These are phyloP conservation scores for Cryptus viduatorius DNA, from an alignment of 2,888 invertebrate species.

Conservation along the genomic window DNA sequence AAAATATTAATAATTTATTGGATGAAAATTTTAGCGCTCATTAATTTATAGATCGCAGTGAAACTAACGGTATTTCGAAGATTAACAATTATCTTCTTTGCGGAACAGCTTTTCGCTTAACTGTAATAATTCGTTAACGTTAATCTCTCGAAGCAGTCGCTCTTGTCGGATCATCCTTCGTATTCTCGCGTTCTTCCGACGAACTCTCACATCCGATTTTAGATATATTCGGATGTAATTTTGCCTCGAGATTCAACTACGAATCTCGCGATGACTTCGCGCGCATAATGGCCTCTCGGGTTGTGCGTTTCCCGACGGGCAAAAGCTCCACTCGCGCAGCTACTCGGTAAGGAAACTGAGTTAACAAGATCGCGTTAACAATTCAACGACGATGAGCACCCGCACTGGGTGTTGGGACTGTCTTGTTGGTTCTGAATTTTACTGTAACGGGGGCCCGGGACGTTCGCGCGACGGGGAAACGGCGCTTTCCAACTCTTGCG, in stretches of 20 bases:
- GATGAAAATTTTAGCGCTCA: too few species aligned
- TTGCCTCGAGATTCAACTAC: not conserved
- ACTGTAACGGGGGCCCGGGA: slow-evolving; percentile 7
- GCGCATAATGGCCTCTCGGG: slow-evolving; percentile 59
- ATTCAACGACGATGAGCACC: slow-evolving; percentile 68
- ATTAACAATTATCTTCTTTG: too few species aligned
- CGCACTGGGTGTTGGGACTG: not conserved
- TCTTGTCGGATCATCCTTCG: not conserved
- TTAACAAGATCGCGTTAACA: slow-evolving; percentile 73
- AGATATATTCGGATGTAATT: not conserved
- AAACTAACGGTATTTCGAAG: too few species aligned
- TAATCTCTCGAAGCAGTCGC: too few species aligned
- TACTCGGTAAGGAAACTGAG: slow-evolving; percentile 64
- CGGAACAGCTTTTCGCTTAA: too few species aligned
- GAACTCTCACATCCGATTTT: not conserved
- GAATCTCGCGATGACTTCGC: slow-evolving; percentile 34
- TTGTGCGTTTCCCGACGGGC: slow-evolving; percentile 62
- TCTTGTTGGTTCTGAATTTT: slow-evolving; percentile 16
- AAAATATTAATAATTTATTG: too few species aligned
- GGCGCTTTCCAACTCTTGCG: slow-evolving; percentile 21
- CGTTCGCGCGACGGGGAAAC: not conserved
- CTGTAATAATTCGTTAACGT: too few species aligned
- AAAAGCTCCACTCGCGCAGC: slow-evolving; percentile 46
- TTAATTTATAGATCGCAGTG: too few species aligned
- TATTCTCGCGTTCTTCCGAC: not conserved